Evolutionary conservation across 2,888 invertebrate species (phyloP).

Genomic region (Cyaniris semiargus): DNA sequence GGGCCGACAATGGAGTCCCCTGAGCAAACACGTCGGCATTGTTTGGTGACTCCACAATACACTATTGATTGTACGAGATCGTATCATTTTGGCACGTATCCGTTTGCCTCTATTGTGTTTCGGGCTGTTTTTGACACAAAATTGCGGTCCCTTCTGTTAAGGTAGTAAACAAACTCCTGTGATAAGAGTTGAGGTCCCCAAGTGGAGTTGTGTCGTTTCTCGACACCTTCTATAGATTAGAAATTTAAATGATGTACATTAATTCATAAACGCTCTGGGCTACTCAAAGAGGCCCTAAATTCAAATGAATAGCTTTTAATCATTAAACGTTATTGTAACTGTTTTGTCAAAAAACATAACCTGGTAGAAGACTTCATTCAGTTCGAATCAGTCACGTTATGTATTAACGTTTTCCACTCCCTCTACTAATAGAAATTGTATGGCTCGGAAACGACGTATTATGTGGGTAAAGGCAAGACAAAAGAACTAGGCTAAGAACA

Average conservation of each 20-base stretch:
- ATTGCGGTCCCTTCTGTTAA: background rate
- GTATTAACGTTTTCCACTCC: background rate
- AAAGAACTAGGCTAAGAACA: conserved; percentile 5
- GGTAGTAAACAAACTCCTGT: no score
- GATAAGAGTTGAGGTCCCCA: no score
- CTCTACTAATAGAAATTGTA: background rate
- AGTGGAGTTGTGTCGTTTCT: no score
- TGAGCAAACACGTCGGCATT: conserved; percentile 5
- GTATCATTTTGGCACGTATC: conserved; percentile 8
- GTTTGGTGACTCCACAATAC: background rate
- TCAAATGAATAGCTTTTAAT: no score
- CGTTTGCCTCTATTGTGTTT: background rate
- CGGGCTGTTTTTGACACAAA: background rate
- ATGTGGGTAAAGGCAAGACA: background rate
- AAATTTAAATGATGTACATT: no score
- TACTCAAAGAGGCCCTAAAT: no score
- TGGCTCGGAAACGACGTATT: background rate
- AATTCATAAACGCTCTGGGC: no score
- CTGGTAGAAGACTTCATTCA: no score
- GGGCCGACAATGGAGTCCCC: conserved; percentile 11
- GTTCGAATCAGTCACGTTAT: no score
- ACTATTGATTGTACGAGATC: background rate
- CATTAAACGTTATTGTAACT: no score
- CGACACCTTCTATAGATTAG: no score
- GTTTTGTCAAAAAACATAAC: no score